Base-by-base conservation (phyloP, 2,113 vertebrate species). In the Urocitellus parryii region DNA sequence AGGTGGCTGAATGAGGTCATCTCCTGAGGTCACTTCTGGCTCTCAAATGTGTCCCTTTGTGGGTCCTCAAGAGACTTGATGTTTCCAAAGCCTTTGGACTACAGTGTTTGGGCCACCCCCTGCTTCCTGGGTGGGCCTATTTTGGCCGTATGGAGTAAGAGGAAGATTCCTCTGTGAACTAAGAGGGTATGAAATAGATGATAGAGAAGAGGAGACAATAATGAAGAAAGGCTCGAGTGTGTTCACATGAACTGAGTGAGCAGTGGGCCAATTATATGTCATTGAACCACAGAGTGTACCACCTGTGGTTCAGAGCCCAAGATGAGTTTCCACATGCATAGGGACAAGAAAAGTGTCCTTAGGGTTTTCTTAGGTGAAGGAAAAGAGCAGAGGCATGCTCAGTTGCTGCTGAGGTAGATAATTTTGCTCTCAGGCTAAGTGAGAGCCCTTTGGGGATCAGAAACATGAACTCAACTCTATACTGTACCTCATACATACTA, bases 1-100 rank as follows among this genome's bases (percentile, higher is more conserved):
- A 90, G 93, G 87, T 84, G 74, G 27, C 89, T 93, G 70, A 25
- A 72, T 93, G 95, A 95, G 83, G 65, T 96, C 82, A 94, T 95
- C 63, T 61, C 67, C 78, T 78, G 80, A 94, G 77, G 84, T 90
- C 90, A 94, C 53, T 84, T 63, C 27, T 76, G 39, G 48, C 70
- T 84, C n/a, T 83, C 88, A 83, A 78, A 91, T 91, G 13, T 53
- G 25, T 92, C 61, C 24, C 8, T 79, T 94, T 88, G 42, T 45
- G 32, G 63, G 39, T 89, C 77, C 42, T 83, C 1, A 39, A 25
- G 48, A 76, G 80, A 84, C 76, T 63, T 56, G 13, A 61, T 32
- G 13, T 67, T 91, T 39, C 79, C 45, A 70, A 76, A 53, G 10
- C 29, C 58, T 91, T 58, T 58, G 29, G 24, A 29, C 89, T 32